phyloP scores from a whole-genome alignment of 2,113 vertebrate species.

The Aythya baeri region DNA sequence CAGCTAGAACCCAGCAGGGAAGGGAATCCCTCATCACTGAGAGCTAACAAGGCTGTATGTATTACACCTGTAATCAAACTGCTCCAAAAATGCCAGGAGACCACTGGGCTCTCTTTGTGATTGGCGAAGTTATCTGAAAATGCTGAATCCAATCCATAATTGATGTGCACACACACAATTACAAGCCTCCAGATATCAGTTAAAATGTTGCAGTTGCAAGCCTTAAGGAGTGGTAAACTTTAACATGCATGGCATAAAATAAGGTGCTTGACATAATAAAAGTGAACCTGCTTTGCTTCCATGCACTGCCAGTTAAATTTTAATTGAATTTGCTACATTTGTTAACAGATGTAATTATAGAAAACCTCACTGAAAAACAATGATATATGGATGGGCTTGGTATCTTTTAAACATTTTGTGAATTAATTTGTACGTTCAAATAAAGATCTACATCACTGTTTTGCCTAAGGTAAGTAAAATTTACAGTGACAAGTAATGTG shows the following conservation, averaged over 20 bases:
- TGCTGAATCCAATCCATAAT: slow-evolving; percentile 86
- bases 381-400: slow-evolving; percentile 26
- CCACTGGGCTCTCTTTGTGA: slow-evolving; percentile 75
- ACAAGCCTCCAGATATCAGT: slow-evolving; percentile 87
- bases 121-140: slow-evolving; percentile 80
- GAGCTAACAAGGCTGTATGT: slow-evolving; percentile 81
- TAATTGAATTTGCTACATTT: slow-evolving; percentile 77
- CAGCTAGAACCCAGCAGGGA: slow-evolving; percentile 72
- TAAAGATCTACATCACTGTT: slow-evolving; percentile 24
- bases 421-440: slow-evolving; percentile 55
- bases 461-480: slow-evolving; percentile 47
- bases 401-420: slow-evolving; percentile 32
- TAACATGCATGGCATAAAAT: slow-evolving; percentile 86
- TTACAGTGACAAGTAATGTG: neutral
- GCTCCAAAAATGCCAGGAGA: slow-evolving; percentile 80
- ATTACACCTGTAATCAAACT: slow-evolving; percentile 90
- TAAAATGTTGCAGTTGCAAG: slow-evolving; percentile 83
- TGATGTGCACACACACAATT: slow-evolving; percentile 89
- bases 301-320: slow-evolving; percentile 71
- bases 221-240: slow-evolving; percentile 86
- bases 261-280: slow-evolving; percentile 81
- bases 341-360: slow-evolving; percentile 75
- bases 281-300: slow-evolving; percentile 78
- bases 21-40: slow-evolving; percentile 74
- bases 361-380: slow-evolving; percentile 63